phyloP scores from a whole-genome alignment of 2,113 vertebrate species.

The Saccopteryx leptura region DNA sequence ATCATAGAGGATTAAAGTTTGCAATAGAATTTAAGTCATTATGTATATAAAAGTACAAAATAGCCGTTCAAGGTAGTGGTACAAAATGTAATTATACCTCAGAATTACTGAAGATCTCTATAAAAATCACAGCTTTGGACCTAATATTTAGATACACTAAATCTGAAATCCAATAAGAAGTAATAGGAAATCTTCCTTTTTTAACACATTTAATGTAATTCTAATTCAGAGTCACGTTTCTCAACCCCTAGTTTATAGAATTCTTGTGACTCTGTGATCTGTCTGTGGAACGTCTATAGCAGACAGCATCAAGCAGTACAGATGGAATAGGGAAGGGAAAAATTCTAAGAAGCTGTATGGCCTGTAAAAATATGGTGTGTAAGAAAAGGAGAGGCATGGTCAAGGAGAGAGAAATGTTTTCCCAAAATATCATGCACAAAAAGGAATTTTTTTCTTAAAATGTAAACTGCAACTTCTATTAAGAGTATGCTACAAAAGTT shows the following conservation, averaged over 20 bases:
- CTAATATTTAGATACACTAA: background rate
- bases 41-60: background rate
- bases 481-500: background rate
- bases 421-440: background rate
- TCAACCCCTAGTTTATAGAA: background rate
- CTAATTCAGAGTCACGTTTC: background rate
- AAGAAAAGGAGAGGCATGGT: background rate
- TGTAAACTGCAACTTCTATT: background rate
- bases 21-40: background rate
- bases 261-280: background rate
- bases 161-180: background rate
- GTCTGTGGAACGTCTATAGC: background rate
- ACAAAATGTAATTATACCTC: background rate
- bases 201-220: background rate
- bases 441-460: background rate
- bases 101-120: background rate
- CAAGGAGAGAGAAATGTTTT: background rate
- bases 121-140: background rate
- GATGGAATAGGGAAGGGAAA: background rate
- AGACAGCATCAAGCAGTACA: background rate
- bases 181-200: background rate
- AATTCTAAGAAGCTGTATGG: background rate
- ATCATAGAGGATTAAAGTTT: slow-evolving; percentile 24
- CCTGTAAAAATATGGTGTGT: background rate
- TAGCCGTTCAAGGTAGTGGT: background rate